Evolutionary conservation across 2,797 vertebrate genomes (phyloP).

Genomic region (Kryptopterus vitreolus): DNA sequence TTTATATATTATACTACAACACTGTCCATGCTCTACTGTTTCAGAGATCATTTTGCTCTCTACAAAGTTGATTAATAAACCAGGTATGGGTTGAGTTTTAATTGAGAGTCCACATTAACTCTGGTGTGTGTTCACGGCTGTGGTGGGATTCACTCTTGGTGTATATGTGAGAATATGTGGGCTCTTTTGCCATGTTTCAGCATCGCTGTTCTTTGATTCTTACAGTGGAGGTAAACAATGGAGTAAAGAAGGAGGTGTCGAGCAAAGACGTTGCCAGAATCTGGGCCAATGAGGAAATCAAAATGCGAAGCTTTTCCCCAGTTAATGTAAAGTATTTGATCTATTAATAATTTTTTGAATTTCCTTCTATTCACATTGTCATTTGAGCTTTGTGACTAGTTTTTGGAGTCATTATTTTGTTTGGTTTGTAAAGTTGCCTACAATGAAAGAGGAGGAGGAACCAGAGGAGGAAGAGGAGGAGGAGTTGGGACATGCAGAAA

Average conservation of each 20-base stretch:
- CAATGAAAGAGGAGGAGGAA: constrained; percentile 92
- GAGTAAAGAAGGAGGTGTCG: constrained; percentile 90
- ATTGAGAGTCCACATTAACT: constrained; percentile 4
- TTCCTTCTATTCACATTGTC: neutral
- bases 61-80: constrained; percentile 67
- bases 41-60: constrained; percentile 72
- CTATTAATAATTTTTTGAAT: neutral
- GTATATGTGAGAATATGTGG: neutral
- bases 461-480: constrained; percentile 97
- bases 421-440: constrained; percentile 74
- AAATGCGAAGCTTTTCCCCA: constrained; percentile 89
- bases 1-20: neutral
- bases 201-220: constrained; percentile 36
- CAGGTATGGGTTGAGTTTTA: constrained; percentile 62
- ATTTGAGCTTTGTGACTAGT: neutral
- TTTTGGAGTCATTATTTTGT: constrained; percentile 8
- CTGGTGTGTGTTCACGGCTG: constrained; percentile 14
- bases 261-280: constrained; percentile 89
- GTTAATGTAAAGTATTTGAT: constrained; percentile 77
- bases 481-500: constrained; percentile 97
- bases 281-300: constrained; percentile 91
- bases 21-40: constrained; percentile 57
- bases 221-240: constrained; percentile 91
- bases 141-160: constrained; percentile 28
- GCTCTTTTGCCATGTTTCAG: neutral